These are phyloP conservation scores for Copidosoma aretas DNA, from an alignment of 2,888 invertebrate species.

Conservation along the genomic window DNA sequence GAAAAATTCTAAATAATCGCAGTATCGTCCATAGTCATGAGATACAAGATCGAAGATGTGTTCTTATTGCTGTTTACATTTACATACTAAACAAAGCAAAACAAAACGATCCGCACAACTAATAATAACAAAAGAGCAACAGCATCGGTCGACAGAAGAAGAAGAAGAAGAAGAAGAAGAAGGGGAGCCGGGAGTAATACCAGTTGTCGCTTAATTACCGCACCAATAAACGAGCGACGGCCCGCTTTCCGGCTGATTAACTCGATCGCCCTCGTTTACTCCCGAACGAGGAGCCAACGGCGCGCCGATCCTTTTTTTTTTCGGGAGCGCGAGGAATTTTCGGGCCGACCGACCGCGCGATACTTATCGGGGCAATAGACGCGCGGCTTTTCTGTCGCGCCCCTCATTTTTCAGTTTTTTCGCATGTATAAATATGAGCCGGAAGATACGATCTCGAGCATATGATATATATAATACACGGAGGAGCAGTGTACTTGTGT, in stretches of 20 bases:
- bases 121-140: not conserved
- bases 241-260: slow-evolving; percentile 29
- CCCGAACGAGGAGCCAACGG: not conserved
- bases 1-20: no score
- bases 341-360: slow-evolving; percentile 12
- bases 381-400: slow-evolving; percentile 10
- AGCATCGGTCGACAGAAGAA: not conserved
- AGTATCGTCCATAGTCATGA: no score
- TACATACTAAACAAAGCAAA: not conserved
- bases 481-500: no score
- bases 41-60: no score
- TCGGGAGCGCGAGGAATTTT: slow-evolving; percentile 21
- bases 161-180: not conserved
- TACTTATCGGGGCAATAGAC: slow-evolving; percentile 22
- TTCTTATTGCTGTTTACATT: no score
- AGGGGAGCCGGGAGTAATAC: not conserved
- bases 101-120: slow-evolving; percentile 1
- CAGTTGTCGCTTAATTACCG: slow-evolving; percentile 23
- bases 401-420: slow-evolving; percentile 23
- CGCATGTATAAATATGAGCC: slow-evolving; percentile 12
- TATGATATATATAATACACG: no score
- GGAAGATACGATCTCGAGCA: slow-evolving; percentile 20
- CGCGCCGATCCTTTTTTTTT: slow-evolving; percentile 6
- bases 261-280: slow-evolving; percentile 2
- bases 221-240: not conserved